These are phyloP conservation scores for Cerastis leucographa DNA, from an alignment of 2,888 invertebrate genomes.

Conservation along the genomic window DNA sequence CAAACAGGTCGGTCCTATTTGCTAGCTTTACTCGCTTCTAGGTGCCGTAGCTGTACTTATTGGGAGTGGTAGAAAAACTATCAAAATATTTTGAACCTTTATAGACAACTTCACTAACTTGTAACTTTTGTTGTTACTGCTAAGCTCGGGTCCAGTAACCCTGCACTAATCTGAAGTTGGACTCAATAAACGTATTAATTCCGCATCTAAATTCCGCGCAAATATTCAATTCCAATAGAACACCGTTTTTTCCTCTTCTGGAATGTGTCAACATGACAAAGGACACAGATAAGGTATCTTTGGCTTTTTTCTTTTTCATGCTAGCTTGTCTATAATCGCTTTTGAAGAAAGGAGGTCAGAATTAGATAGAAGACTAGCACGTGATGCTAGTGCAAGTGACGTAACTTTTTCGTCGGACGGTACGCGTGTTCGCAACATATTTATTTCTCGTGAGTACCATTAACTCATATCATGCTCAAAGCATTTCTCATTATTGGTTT, in stretches of 20 bases:
- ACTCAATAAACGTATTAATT: background rate
- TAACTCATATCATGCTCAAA: too few species aligned
- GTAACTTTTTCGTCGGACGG: too few species aligned
- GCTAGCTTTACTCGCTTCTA: background rate
- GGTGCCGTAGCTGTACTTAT: background rate
- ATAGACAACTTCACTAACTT: background rate
- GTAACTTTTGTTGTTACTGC: background rate
- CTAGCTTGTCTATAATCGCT: background rate
- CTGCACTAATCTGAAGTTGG: background rate
- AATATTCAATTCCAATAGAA: background rate
- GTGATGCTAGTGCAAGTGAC: too few species aligned
- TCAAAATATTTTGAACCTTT: background rate
- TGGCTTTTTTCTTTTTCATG: background rate
- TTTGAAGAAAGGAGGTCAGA: background rate
- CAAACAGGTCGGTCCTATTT: background rate
- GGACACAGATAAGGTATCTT: background rate
- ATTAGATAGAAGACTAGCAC: background rate
- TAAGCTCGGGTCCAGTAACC: background rate
- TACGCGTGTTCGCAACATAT: too few species aligned
- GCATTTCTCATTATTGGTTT: too few species aligned
- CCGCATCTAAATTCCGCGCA: background rate
- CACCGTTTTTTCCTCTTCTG: conserved; percentile 2
- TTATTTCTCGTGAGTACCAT: too few species aligned
- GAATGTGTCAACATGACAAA: conserved; percentile 19
- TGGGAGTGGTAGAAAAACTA: background rate